Evolutionary conservation across 2,888 invertebrate species (phyloP).

Genomic region (Pandemis heparana): DNA sequence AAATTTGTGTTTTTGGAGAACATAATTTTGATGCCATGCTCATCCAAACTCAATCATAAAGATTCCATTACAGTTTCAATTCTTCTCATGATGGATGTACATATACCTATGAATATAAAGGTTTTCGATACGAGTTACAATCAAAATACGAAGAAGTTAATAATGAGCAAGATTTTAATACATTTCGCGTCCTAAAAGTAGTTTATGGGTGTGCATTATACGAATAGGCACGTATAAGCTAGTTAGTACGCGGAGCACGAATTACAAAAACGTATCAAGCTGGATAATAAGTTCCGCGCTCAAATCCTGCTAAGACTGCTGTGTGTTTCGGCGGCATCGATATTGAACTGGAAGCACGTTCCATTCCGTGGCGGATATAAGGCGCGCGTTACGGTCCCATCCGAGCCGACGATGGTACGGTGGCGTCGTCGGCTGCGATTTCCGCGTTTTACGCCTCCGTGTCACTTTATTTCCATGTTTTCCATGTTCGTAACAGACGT

Average conservation of each 20-base stretch:
- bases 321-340: slow-evolving; percentile 51
- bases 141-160: neutral
- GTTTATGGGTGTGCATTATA: neutral
- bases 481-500: slow-evolving; percentile 24
- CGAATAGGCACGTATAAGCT: slow-evolving; percentile 4
- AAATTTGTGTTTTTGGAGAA: neutral
- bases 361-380: slow-evolving; percentile 79
- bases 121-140: too few relatives aligned
- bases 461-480: slow-evolving; percentile 64
- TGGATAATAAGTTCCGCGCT: slow-evolving; percentile 16
- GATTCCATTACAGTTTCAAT: too few relatives aligned
- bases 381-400: slow-evolving; percentile 71
- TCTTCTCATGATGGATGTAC: too few relatives aligned
- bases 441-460: slow-evolving; percentile 66
- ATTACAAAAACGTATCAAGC: slow-evolving; percentile 8
- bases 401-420: slow-evolving; percentile 73
- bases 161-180: neutral
- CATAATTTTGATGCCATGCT: neutral
- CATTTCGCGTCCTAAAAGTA: neutral
- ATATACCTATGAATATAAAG: too few relatives aligned
- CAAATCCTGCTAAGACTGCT: slow-evolving; percentile 31
- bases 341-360: slow-evolving; percentile 76
- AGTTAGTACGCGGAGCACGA: slow-evolving; percentile 15
- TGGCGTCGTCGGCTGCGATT: slow-evolving; percentile 75
- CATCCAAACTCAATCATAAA: too few relatives aligned